These are phyloP conservation scores for Lissonota sp. DNA, from an alignment of 2,888 invertebrate species.

Conservation along the genomic window DNA sequence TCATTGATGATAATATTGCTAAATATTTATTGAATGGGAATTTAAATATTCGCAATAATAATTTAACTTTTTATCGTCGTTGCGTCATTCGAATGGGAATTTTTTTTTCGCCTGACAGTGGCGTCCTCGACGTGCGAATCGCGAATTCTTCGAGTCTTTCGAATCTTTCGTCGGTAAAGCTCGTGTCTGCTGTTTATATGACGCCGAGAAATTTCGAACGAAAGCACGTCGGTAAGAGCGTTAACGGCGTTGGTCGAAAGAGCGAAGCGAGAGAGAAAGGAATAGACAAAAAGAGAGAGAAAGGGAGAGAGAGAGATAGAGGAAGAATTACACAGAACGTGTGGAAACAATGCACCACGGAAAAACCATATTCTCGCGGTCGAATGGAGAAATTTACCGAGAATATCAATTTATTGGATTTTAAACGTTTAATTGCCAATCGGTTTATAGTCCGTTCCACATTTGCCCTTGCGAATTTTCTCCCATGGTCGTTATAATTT, in stretches of 20 bases:
- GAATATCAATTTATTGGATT: conserved; percentile 77
- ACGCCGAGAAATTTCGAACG: conserved; percentile 3
- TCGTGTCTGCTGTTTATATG: conserved; percentile 59
- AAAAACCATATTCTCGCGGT: conserved; percentile 53
- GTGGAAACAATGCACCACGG: conserved; percentile 43
- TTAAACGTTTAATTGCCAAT: conserved; percentile 78
- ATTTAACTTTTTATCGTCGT: background rate
- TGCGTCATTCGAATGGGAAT: background rate
- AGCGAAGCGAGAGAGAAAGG: conserved; percentile 5
- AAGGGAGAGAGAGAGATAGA: conserved; percentile 62
- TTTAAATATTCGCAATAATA: background rate
- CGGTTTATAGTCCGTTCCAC: conserved; percentile 66
- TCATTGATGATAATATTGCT: too few species aligned
- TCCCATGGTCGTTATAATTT: conserved; percentile 55
- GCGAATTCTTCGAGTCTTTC: conserved; percentile 68
- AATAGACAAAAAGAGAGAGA: background rate
- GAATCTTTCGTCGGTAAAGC: conserved; percentile 71
- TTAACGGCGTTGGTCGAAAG: background rate
- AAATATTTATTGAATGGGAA: too few species aligned
- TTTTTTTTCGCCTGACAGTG: conserved; percentile 67
- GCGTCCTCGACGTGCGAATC: conserved; percentile 74
- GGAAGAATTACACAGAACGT: conserved; percentile 21
- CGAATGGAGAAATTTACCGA: conserved; percentile 72
- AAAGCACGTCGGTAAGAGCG: conserved; percentile 68
- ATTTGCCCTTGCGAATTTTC: conserved; percentile 64